Conservation (phyloP, 2,888 invertebrate species). For the Drosophila demipolita region DNA sequence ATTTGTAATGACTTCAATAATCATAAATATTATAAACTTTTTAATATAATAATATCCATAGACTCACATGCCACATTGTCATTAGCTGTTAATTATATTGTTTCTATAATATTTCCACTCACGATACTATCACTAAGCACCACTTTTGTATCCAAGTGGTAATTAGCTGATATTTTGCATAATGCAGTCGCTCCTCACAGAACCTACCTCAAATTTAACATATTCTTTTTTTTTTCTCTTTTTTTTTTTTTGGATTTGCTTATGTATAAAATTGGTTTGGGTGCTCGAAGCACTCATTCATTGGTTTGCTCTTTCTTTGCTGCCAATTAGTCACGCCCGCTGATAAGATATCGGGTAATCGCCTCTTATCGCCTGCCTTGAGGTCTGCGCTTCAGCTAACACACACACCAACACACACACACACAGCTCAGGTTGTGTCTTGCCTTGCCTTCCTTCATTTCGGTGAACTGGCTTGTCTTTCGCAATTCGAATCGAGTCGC, state of each 20-base stretch:
- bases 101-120: neutral
- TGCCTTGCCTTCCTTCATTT: constrained; percentile 22
- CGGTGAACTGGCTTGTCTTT: constrained; percentile 49
- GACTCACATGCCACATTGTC: neutral
- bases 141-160: neutral
- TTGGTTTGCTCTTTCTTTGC: constrained; percentile 40
- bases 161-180: constrained; percentile 26
- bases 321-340: constrained; percentile 72
- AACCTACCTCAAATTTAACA: constrained; percentile 66
- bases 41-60: neutral
- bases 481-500: constrained; percentile 58
- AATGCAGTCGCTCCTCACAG: constrained; percentile 37
- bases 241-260: constrained; percentile 18
- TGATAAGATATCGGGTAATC: constrained; percentile 75
- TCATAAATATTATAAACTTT: neutral
- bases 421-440: constrained; percentile 5
- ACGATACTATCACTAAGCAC: constrained; percentile 1
- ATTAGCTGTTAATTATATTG: constrained; percentile 2
- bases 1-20: neutral
- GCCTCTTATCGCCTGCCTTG: constrained; percentile 68
- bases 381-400: constrained; percentile 39
- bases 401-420: neutral
- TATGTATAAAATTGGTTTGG: constrained; percentile 40
- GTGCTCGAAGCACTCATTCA: constrained; percentile 18
- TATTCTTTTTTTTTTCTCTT: neutral